Conservation (phyloP, 2,113 vertebrate species). For the Eulemur rufifrons region DNA sequence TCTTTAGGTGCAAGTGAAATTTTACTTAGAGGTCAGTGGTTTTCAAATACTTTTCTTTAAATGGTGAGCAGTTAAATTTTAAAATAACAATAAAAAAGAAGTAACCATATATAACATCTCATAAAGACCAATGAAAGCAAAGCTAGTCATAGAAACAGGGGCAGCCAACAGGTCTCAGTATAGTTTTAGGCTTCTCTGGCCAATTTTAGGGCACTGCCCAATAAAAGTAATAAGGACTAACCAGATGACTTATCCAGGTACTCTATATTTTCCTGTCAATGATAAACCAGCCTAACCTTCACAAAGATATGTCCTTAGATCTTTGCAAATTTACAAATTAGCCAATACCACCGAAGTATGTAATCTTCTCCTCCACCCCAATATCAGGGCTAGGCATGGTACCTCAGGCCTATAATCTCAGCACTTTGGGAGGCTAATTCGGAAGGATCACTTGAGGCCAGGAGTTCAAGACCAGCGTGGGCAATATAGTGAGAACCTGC, state of each 20-base stretch:
- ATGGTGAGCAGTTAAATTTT: background rate
- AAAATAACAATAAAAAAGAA: background rate
- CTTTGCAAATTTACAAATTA: background rate
- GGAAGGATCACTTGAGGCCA: too few species aligned
- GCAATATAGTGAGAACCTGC: too few species aligned
- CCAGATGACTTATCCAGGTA: background rate
- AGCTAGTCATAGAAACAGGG: background rate
- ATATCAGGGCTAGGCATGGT: background rate
- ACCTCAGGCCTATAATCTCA: too few species aligned
- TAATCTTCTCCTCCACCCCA: background rate
- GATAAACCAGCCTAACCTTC: background rate
- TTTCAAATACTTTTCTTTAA: slow-evolving; percentile 30
- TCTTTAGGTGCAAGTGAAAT: background rate
- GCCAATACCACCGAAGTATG: background rate
- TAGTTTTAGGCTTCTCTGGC: background rate
- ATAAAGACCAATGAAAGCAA: background rate
- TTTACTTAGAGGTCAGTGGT: background rate
- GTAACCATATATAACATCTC: background rate
- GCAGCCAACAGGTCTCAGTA: background rate
- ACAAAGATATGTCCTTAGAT: background rate
- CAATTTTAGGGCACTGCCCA: background rate
- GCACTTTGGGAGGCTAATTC: too few species aligned
- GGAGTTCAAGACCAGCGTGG: too few species aligned
- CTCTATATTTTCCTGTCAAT: background rate
- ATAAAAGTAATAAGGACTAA: background rate